These are phyloP conservation scores for Hydropsyche tenuis DNA, from an alignment of 1,140 invertebrate genomes.

Conservation along the genomic window DNA sequence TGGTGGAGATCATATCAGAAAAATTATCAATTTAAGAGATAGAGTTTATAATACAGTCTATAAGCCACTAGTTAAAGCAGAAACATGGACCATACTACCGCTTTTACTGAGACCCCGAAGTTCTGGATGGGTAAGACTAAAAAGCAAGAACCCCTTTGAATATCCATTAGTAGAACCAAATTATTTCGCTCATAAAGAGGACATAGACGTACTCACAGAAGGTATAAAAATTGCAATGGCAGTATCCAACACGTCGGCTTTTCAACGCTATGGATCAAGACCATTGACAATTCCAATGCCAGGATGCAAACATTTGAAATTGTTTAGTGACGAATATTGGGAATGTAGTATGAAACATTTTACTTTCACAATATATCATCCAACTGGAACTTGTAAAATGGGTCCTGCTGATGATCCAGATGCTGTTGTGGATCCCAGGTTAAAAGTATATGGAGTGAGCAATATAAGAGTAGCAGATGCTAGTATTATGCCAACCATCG, in stretches of 20 bases:
- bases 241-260: constrained; percentile 78
- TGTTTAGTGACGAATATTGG: constrained; percentile 87
- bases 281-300: constrained; percentile 81
- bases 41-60: constrained; percentile 85
- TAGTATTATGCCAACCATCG: constrained; percentile 80
- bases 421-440: constrained; percentile 81
- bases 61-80: constrained; percentile 76
- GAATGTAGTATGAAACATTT: constrained; percentile 82
- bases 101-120: constrained; percentile 82
- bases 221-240: constrained; percentile 83
- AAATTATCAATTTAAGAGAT: constrained; percentile 78
- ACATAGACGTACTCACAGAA: constrained; percentile 77
- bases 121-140: constrained; percentile 79
- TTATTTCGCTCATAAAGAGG: constrained; percentile 83
- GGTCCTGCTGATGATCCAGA: constrained; percentile 75
- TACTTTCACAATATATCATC: constrained; percentile 87
- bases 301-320: constrained; percentile 72
- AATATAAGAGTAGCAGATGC: constrained; percentile 78
- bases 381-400: constrained; percentile 86
- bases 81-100: constrained; percentile 85
- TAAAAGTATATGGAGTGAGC: constrained; percentile 76
- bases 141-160: constrained; percentile 78
- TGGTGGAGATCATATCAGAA: constrained; percentile 75
- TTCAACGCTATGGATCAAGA: constrained; percentile 79
- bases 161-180: constrained; percentile 91